Conservation (phyloP, 1,140 invertebrate species). For the Conus betulinus region DNA sequence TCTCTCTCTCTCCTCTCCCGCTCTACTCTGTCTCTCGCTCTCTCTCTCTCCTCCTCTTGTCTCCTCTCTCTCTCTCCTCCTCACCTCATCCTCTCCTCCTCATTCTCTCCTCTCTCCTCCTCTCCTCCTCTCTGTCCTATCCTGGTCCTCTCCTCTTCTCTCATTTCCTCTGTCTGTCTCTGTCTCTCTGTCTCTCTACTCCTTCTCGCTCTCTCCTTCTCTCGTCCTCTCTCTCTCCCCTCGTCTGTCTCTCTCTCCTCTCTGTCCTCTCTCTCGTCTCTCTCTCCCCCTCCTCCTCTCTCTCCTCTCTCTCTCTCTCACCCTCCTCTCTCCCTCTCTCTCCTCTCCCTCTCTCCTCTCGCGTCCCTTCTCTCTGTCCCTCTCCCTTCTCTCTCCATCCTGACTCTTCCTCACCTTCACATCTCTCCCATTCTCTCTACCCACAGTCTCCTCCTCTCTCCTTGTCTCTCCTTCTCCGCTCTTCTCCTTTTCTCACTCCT, state of each 20-base stretch:
- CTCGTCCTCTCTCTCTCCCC: not conserved
- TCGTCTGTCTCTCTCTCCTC: not conserved
- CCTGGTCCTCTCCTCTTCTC: not conserved
- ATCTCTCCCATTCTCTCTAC: not conserved
- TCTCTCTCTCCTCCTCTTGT: not conserved
- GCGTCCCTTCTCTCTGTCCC: not conserved
- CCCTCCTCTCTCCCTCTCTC: no score
- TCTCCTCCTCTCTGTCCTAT: not conserved
- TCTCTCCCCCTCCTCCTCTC: not conserved
- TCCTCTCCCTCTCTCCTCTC: not conserved
- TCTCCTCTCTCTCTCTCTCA: not conserved
- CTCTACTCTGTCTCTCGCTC: not conserved
- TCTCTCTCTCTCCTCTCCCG: not conserved
- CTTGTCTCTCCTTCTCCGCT: not conserved
- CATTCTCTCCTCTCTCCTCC: not conserved
- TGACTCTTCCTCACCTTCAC: no score
- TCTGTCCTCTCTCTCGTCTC: not conserved
- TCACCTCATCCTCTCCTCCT: not conserved
- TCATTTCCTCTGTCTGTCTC: not conserved
- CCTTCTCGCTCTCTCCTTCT: not conserved
- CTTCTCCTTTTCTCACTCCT: not conserved
- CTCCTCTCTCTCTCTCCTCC: not conserved
- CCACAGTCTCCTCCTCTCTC: not conserved
- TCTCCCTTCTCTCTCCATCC: conserved; percentile 14
- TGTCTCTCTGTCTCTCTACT: not conserved